A percentile compares a stretch with the other conserved stretches of the same genome.
Evolutionary conservation across 1,140 invertebrate genomes (phyloP).

Genomic region (Euwallacea similis): DNA sequence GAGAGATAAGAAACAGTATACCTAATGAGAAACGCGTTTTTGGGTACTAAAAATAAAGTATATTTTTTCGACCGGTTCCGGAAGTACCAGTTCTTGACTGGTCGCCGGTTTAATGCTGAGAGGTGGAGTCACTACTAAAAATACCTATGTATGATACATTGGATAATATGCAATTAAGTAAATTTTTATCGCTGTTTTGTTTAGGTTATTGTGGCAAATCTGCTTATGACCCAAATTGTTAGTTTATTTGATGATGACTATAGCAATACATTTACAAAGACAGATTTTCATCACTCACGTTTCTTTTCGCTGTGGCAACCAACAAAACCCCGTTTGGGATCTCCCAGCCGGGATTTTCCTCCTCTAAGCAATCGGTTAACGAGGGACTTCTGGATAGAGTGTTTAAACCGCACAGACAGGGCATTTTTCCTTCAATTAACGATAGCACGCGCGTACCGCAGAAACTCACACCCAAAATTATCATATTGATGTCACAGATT

Average conservation of each 20-base stretch:
- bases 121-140: constrained; percentile 20
- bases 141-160: constrained; percentile 11
- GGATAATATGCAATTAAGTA: not conserved
- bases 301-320: constrained; percentile 45
- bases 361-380: constrained; percentile 46
- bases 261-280: not conserved
- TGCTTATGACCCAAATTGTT: too few species aligned
- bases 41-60: too few species aligned
- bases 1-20: too few species aligned
- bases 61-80: not conserved
- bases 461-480: constrained; percentile 37
- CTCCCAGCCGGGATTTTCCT: constrained; percentile 25
- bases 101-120: constrained; percentile 2
- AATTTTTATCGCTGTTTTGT: constrained; percentile 7
- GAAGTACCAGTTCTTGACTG: constrained; percentile 11
- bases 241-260: too few species aligned
- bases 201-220: not conserved
- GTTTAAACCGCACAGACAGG: constrained; percentile 10
- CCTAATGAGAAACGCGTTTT: too few species aligned
- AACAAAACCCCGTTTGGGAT: constrained; percentile 40
- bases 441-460: constrained; percentile 33
- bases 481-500: constrained; percentile 9
- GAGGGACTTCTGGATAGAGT: constrained; percentile 35
- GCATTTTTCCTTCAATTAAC: constrained; percentile 22
- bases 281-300: constrained; percentile 38